Evolutionary conservation across 1,140 invertebrate genomes (phyloP).

Genomic region (Odontomachus brunneus): DNA sequence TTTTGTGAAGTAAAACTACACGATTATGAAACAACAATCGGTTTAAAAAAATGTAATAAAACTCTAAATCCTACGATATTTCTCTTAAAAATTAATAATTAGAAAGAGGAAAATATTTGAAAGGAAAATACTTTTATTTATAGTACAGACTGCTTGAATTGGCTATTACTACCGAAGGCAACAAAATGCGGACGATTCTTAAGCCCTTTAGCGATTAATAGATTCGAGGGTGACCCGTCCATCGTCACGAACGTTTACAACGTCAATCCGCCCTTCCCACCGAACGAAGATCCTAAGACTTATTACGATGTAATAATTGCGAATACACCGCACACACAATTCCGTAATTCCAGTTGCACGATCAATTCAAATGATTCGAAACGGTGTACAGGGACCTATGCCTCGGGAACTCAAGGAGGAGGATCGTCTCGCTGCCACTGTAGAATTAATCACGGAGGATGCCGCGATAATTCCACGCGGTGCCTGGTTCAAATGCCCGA

Average conservation of each 20-base stretch:
- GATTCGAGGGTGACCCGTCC: constrained; percentile 87
- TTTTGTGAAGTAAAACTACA: background rate
- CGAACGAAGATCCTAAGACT: constrained; percentile 66
- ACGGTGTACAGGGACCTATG: constrained; percentile 66
- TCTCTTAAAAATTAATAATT: too few species aligned
- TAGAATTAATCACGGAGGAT: constrained; percentile 89
- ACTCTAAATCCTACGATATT: background rate
- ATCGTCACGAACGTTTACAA: constrained; percentile 84
- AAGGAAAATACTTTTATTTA: background rate
- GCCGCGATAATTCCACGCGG: constrained; percentile 90
- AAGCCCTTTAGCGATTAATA: constrained; percentile 85
- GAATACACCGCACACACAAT: background rate
- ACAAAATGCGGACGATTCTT: constrained; percentile 87
- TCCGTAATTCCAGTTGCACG: too few species aligned
- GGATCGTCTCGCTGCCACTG: constrained; percentile 89
- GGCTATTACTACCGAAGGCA: constrained; percentile 88
- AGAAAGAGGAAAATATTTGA: background rate
- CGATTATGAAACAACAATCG: background rate
- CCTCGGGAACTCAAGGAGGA: constrained; percentile 89
- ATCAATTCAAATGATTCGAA: too few species aligned
- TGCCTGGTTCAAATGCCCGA: constrained; percentile 88
- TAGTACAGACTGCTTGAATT: constrained; percentile 89
- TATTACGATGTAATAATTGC: constrained; percentile 61
- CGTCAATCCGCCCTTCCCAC: constrained; percentile 81
- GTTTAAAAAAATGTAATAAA: background rate